Evolutionary conservation across 2,888 invertebrate species (phyloP).

Genomic region (Tetragonula carbonaria): DNA sequence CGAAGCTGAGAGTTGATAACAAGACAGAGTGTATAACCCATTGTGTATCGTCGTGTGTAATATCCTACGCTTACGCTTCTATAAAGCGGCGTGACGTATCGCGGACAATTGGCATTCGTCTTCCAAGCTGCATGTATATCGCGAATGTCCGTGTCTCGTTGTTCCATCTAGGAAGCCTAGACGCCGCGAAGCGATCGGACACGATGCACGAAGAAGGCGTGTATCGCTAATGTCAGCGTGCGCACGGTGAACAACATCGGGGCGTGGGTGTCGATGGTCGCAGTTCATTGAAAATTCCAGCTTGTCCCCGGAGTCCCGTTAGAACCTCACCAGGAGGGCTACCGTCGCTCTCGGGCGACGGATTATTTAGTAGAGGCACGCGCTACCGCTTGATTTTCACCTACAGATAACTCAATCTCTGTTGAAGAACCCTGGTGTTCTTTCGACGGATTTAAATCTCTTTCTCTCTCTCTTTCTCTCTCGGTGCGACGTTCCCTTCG

Average conservation of each 20-base stretch:
- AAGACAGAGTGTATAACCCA: no score
- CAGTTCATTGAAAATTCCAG: constrained; percentile 72
- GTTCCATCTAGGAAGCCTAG: not conserved
- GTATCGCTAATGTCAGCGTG: constrained; percentile 50
- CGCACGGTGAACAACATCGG: constrained; percentile 28
- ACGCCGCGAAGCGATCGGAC: not conserved
- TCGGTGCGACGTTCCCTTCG: not conserved
- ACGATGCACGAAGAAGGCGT: not conserved
- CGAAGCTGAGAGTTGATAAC: no score
- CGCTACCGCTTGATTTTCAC: constrained; percentile 70
- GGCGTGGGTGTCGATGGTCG: constrained; percentile 70
- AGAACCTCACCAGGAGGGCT: constrained; percentile 68
- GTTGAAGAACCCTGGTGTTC: constrained; percentile 8
- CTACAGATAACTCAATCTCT: constrained; percentile 66
- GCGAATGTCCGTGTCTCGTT: not conserved
- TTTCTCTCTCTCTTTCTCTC: no score
- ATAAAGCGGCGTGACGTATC: no score
- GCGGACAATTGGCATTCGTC: no score
- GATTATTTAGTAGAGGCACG: constrained; percentile 71
- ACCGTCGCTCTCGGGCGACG: constrained; percentile 54
- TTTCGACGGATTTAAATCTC: constrained; percentile 10
- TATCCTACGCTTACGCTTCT: no score
- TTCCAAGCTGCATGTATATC: no score
- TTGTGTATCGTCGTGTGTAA: no score
- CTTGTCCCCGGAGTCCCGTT: constrained; percentile 66